These are phyloP conservation scores for Danio tinwini DNA, from an alignment of 2,797 vertebrate genomes.

Conservation along the genomic window DNA sequence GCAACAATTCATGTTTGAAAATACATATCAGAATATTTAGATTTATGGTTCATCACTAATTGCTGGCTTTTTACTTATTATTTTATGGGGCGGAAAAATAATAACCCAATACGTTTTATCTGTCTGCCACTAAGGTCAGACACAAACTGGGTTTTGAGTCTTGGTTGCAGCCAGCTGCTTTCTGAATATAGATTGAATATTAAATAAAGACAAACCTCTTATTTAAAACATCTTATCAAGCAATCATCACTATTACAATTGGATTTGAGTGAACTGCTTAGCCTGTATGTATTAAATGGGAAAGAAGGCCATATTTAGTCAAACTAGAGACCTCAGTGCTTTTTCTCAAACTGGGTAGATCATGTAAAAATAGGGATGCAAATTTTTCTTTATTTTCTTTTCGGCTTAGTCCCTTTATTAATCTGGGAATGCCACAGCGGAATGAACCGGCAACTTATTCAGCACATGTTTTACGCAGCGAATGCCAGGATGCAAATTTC, in stretches of 20 bases:
- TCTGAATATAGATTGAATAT: not conserved
- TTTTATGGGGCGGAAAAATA: constrained; percentile 86
- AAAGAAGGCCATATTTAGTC: not conserved
- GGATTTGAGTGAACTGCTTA: not conserved
- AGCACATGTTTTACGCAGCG: too few relatives aligned
- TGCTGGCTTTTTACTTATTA: constrained; percentile 81
- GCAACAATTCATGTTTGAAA: constrained; percentile 65
- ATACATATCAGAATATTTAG: constrained; percentile 81
- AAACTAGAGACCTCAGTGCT: too few relatives aligned
- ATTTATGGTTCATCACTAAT: constrained; percentile 85
- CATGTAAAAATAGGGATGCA: too few relatives aligned
- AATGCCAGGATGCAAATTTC: too few relatives aligned
- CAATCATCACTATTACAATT: constrained; percentile 40
- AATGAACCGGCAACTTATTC: too few relatives aligned
- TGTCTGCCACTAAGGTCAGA: constrained; percentile 63
- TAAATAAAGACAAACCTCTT: not conserved
- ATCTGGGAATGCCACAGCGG: too few relatives aligned
- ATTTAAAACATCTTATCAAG: not conserved
- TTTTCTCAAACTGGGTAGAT: too few relatives aligned
- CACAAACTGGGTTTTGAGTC: constrained; percentile 39
- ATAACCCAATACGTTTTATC: constrained; percentile 83
- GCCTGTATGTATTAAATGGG: not conserved
- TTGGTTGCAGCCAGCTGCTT: constrained; percentile 26
- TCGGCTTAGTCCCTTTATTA: too few relatives aligned
- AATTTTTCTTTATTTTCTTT: too few relatives aligned